A percentile compares a stretch with the other conserved stretches of the same genome.
Evolutionary conservation across 2,888 invertebrate genomes (phyloP).

Genomic region (Chrysolina oricalcia): DNA sequence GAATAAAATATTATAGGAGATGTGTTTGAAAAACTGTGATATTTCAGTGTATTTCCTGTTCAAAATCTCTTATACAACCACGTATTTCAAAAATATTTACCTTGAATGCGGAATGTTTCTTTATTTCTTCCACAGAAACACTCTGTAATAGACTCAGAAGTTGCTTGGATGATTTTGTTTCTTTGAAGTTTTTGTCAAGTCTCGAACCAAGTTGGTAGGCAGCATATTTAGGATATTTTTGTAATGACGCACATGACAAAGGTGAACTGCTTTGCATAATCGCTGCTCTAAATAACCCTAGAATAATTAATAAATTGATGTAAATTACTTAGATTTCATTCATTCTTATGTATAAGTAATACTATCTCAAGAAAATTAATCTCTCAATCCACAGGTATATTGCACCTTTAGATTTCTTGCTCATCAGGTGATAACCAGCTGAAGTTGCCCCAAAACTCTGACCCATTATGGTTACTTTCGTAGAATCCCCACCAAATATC

Average conservation of each 20-base stretch:
- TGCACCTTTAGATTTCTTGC: conserved; percentile 37
- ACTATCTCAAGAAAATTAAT: no score
- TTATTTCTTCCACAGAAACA: conserved; percentile 8
- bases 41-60: no score
- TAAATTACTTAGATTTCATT: no score
- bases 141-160: conserved; percentile 4
- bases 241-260: conserved; percentile 9
- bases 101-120: conserved; percentile 1
- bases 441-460: conserved; percentile 60
- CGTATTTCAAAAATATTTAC: conserved; percentile 14
- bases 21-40: no score
- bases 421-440: conserved; percentile 52
- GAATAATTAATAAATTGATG: neutral
- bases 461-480: conserved; percentile 58
- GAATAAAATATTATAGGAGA: no score
- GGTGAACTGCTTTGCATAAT: conserved; percentile 28
- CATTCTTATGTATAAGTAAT: no score
- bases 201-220: conserved; percentile 4
- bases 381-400: neutral
- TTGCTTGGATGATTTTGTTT: neutral
- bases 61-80: no score
- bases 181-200: neutral
- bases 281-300: conserved; percentile 23
- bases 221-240: conserved; percentile 27
- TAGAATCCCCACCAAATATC: conserved; percentile 59